A percentile compares a stretch with the other conserved stretches of the same genome.
Conservation (phyloP, 2,888 invertebrate species). For the Dasysyrphus tricinctus region DNA sequence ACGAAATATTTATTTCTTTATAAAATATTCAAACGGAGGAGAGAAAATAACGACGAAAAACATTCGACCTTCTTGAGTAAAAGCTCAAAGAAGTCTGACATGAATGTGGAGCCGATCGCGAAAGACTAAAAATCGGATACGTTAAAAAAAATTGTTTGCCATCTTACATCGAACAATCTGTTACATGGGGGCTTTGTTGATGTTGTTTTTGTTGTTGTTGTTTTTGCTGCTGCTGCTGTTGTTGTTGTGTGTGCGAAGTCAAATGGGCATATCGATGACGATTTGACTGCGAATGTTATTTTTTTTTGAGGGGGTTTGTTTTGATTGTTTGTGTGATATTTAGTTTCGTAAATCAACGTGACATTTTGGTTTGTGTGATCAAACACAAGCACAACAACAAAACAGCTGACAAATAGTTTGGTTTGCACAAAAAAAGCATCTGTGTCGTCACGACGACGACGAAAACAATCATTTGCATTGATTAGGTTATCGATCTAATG, state of each 20-base stretch:
- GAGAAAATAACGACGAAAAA: slow-evolving; percentile 67
- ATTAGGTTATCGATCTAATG: slow-evolving; percentile 60
- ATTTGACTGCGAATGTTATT: slow-evolving; percentile 17
- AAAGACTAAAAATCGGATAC: slow-evolving; percentile 74
- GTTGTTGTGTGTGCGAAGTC: slow-evolving; percentile 29
- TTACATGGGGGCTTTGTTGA: slow-evolving; percentile 55
- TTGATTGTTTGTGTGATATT: slow-evolving; percentile 38
- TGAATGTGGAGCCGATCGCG: slow-evolving; percentile 75
- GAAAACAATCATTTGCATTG: slow-evolving; percentile 63
- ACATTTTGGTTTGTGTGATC: slow-evolving; percentile 42
- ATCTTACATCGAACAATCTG: slow-evolving; percentile 71
- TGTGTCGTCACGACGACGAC: slow-evolving; percentile 35
- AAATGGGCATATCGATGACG: slow-evolving; percentile 5
- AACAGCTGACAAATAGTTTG: slow-evolving; percentile 39
- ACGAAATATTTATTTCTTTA: slow-evolving; percentile 39
- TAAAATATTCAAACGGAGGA: slow-evolving; percentile 50
- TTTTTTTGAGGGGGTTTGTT: slow-evolving; percentile 61
- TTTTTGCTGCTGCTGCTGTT: slow-evolving; percentile 27
- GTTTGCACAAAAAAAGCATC: slow-evolving; percentile 8
- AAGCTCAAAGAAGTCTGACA: slow-evolving; percentile 84
- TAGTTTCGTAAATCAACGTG: slow-evolving; percentile 65
- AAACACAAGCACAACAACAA: slow-evolving; percentile 21
- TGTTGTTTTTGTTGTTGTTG: slow-evolving; percentile 43
- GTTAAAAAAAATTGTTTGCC: slow-evolving; percentile 62
- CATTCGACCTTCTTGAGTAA: slow-evolving; percentile 83